These are phyloP conservation scores for Borostomias antarcticus DNA, from an alignment of 2,797 vertebrate genomes.

Conservation along the genomic window DNA sequence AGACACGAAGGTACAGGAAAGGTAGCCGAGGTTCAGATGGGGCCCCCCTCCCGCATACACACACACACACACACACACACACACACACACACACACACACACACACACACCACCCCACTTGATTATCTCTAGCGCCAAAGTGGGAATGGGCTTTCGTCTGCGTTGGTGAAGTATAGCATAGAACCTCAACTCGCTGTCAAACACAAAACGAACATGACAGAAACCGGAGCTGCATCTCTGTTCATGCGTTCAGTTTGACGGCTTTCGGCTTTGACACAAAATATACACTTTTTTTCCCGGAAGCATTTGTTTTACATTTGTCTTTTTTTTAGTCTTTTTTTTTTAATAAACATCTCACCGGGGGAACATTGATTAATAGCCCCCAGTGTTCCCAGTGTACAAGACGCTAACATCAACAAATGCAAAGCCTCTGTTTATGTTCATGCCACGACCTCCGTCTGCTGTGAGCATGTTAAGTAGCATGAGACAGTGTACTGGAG, in stretches of 20 bases:
- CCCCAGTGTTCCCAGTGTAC: no score
- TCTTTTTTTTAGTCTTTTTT: no score
- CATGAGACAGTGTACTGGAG: not conserved
- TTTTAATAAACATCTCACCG: no score
- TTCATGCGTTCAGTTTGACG: no score
- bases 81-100: not conserved
- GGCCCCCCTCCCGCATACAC: not conserved
- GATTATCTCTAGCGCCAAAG: no score
- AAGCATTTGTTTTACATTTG: no score
- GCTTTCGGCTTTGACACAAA: no score
- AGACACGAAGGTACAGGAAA: conserved; percentile 71
- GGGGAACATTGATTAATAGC: no score
- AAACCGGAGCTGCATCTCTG: no score
- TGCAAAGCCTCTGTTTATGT: not conserved
- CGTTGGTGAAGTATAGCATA: not conserved
- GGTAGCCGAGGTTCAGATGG: conserved; percentile 64
- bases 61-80: not conserved
- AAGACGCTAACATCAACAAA: no score
- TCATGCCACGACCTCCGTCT: not conserved
- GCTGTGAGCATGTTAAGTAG: not conserved
- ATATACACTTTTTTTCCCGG: no score
- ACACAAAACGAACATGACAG: no score
- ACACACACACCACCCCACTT: not conserved
- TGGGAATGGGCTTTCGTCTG: not conserved
- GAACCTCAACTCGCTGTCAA: not conserved